A percentile compares a stretch with the other conserved stretches of the same genome.
Conservation (phyloP, 2,113 vertebrate species). For the Menura novaehollandiae region DNA sequence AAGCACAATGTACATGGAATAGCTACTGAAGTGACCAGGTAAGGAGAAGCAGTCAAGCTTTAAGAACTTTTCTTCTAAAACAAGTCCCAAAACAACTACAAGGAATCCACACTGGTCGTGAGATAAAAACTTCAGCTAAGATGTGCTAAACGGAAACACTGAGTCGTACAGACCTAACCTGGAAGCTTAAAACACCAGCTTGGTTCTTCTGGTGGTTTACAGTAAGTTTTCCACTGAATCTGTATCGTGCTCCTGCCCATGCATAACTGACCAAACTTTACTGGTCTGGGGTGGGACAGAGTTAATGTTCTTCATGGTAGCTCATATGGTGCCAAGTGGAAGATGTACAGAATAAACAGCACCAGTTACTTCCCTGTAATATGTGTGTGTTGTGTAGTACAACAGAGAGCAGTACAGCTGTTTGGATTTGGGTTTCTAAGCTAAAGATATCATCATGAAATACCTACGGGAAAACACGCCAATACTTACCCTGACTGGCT, state of each 20-base stretch:
- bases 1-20: background rate
- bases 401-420: fast-evolving
- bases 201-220: background rate
- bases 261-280: background rate
- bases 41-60: background rate
- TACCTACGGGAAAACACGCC: background rate
- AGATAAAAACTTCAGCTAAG: background rate
- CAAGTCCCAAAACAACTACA: background rate
- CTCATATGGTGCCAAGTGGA: background rate
- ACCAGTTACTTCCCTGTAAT: background rate
- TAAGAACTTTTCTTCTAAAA: background rate
- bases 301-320: background rate
- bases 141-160: background rate
- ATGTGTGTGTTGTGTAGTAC: fast-evolving
- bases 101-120: background rate
- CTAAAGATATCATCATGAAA: background rate
- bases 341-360: background rate
- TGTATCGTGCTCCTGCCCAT: background rate
- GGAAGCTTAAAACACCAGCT: background rate
- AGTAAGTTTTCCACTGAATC: background rate
- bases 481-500: slow-evolving; percentile 91
- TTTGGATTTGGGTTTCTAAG: background rate
- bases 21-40: background rate
- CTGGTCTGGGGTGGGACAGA: background rate
- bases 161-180: background rate